Base-by-base conservation (phyloP, 2,888 invertebrate genomes). In the Oscheius myriophilus region DNA sequence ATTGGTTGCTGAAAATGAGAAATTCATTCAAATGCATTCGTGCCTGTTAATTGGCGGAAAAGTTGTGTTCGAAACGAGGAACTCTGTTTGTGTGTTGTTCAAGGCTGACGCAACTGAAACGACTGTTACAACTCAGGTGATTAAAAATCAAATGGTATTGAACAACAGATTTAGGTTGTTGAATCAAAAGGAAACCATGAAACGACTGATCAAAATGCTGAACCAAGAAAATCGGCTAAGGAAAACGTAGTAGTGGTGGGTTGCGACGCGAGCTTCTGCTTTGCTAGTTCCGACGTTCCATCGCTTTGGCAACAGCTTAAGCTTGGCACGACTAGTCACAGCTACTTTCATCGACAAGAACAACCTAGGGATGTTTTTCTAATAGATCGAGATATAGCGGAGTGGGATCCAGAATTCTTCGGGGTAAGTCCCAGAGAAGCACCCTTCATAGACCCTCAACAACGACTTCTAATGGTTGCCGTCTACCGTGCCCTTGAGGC, bases 391-490 rank as follows among this genome's bases (percentile, higher is more conserved):
- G 74, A 79, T 54, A 46, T 72, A 0, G 61, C 67, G 16, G 49
- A 77, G 26, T 88, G 88, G 79, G 87, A 87, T 74, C 86, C 87
- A 2, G 77, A 82, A 45, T 86, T 83, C 68, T 87, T 87, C 71
- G 85, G 86, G n/a, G 84, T 87, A 46, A 75, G 72, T 18, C 84
- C 86, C 21, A 79, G 73, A 64, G 86, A 87, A 77, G 85, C 85
- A 2, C 42, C 57, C 1, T 91, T 92, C 66, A 94, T 96, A 92
- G 95, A 96, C 87, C 94, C 95, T 11, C 93, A 94, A 88, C 90
- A 96, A 79, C 90, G 95, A 76, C 90, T 95, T 87, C 89, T 97
- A 77, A 65, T 79, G 43, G 67, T 49, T 21, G 65, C 70, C 59
- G 70, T 77, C 55, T 42, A 43, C 23, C 52, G 53, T 12, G 68